Evolutionary conservation across 1,140 invertebrate genomes (phyloP).

Genomic region (Orius insidiosus): DNA sequence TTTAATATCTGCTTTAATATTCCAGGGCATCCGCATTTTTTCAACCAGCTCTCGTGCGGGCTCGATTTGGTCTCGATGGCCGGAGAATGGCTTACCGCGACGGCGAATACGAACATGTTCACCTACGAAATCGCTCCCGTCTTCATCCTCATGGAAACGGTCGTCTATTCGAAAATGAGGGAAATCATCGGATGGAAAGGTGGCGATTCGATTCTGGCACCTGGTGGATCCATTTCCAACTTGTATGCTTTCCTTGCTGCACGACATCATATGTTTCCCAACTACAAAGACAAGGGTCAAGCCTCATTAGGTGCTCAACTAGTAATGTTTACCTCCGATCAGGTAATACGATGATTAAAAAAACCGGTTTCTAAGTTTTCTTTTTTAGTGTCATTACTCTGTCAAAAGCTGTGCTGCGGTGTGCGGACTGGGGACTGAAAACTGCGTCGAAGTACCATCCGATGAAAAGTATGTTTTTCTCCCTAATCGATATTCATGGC

Average conservation of each 20-base stretch:
- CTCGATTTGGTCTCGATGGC: conserved; percentile 89
- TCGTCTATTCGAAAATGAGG: conserved; percentile 85
- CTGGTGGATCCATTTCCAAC: conserved; percentile 93
- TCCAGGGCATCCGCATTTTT: conserved; percentile 87
- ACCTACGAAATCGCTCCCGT: conserved; percentile 98
- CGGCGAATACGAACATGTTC: conserved; percentile 98
- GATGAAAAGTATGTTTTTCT: conserved; percentile 45
- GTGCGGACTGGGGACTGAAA: conserved; percentile 87
- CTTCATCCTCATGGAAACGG: conserved; percentile 96
- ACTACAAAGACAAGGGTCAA: conserved; percentile 85
- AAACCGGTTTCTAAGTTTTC: conserved; percentile 11
- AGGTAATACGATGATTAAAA: conserved; percentile 40
- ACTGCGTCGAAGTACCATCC: conserved; percentile 80
- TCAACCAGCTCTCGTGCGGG: conserved; percentile 95
- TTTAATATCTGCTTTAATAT: conserved; percentile 15
- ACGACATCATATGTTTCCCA: conserved; percentile 86
- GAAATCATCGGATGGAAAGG: conserved; percentile 70
- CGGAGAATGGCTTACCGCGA: conserved; percentile 93
- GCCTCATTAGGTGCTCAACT: conserved; percentile 64
- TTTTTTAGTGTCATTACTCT: conserved; percentile 86
- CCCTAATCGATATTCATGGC: no score
- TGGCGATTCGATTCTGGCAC: conserved; percentile 91
- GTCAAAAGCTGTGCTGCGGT: conserved; percentile 90
- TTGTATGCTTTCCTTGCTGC: conserved; percentile 90
- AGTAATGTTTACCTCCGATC: conserved; percentile 92